A percentile compares a stretch with the other conserved stretches of the same genome.
Conservation (phyloP, 2,888 invertebrate genomes). For the Cataglyphis altisquamis region DNA sequence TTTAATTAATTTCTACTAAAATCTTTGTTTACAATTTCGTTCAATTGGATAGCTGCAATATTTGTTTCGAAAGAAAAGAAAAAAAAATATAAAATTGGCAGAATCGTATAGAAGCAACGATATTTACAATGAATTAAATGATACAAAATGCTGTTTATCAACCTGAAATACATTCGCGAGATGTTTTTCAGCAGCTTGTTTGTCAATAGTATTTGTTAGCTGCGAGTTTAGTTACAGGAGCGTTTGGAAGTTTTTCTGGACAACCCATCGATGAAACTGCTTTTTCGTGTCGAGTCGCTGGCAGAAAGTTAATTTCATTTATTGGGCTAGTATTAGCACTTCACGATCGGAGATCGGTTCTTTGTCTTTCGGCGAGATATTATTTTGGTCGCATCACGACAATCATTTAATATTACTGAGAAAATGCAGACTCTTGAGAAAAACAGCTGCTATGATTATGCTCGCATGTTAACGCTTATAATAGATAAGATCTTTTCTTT, state of each 20-base stretch:
- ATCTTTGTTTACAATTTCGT: not conserved
- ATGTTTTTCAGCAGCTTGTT: not conserved
- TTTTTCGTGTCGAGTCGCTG: constrained; percentile 73
- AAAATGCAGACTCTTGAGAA: constrained; percentile 69
- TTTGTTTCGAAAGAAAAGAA: not conserved
- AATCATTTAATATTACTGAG: constrained; percentile 77
- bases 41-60: not conserved
- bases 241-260: constrained; percentile 47
- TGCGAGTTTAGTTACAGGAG: not conserved
- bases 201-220: constrained; percentile 12
- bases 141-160: constrained; percentile 11
- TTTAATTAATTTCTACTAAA: not conserved
- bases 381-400: constrained; percentile 77
- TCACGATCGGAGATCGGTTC: constrained; percentile 67
- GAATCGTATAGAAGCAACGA: not conserved
- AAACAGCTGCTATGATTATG: constrained; percentile 43
- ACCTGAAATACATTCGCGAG: constrained; percentile 5
- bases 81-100: not conserved
- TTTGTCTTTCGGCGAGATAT: constrained; percentile 74
- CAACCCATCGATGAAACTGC: constrained; percentile 66
- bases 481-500: not conserved
- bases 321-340: constrained; percentile 64
- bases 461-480: not conserved
- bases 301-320: constrained; percentile 79
- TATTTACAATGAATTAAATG: not conserved